phyloP scores from a whole-genome alignment of 2,113 vertebrate genomes.

The Oreocharis arfaki region DNA sequence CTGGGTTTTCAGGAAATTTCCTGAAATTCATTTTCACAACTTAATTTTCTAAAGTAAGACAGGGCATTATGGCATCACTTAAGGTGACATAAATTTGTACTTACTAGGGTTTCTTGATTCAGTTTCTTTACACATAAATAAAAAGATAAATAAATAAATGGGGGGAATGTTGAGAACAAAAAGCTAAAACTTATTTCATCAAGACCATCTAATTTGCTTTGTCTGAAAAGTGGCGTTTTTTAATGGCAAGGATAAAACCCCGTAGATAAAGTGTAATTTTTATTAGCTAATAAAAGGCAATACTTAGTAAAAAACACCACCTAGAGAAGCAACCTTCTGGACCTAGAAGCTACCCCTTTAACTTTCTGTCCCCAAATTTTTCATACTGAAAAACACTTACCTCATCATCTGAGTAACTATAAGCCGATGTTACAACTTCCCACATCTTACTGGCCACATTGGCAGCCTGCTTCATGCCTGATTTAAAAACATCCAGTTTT shows the following conservation, averaged over 20 bases:
- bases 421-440: slow-evolving; percentile 89
- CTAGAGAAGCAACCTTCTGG: not conserved
- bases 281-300: not conserved
- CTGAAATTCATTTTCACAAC: not conserved
- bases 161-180: not conserved
- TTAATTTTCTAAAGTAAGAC: not conserved
- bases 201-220: not conserved
- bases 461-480: slow-evolving; percentile 93
- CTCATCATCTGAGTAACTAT: slow-evolving; percentile 92
- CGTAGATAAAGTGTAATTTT: not conserved
- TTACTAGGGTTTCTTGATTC: not conserved
- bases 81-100: not conserved
- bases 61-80: not conserved
- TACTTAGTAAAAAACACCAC: not conserved
- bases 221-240: not conserved
- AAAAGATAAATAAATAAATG: not conserved
- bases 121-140: not conserved
- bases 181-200: not conserved
- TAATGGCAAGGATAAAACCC: not conserved
- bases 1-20: no score
- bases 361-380: not conserved
- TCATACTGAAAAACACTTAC: slow-evolving; percentile 47
- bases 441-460: slow-evolving; percentile 93
- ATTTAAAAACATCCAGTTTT: slow-evolving; percentile 93
- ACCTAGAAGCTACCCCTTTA: not conserved